phyloP scores from a whole-genome alignment of 2,797 vertebrate genomes.

The Ataeniobius toweri region DNA sequence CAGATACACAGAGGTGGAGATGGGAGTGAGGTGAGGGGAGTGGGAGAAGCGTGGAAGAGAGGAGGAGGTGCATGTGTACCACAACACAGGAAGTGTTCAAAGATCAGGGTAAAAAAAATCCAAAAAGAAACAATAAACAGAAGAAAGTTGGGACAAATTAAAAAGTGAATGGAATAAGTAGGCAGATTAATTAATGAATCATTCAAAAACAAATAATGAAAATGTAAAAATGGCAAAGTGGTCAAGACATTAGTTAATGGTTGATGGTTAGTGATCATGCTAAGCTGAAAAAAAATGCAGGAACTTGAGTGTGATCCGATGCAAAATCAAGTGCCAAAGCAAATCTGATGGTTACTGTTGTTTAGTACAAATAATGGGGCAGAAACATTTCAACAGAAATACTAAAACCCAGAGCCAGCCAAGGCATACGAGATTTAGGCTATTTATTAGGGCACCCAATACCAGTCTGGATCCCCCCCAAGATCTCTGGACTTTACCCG shows the following conservation, averaged over 20 bases:
- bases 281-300: slow-evolving; percentile 22
- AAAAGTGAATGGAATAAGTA: slow-evolving; percentile 73
- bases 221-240: slow-evolving; percentile 38
- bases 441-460: neutral
- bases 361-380: neutral
- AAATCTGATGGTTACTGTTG: slow-evolving; percentile 7
- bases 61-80: slow-evolving; percentile 73
- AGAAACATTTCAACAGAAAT: neutral
- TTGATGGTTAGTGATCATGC: slow-evolving; percentile 60
- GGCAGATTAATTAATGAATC: slow-evolving; percentile 56
- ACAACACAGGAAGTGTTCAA: slow-evolving; percentile 79
- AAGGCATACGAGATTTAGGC: neutral
- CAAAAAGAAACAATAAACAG: slow-evolving; percentile 67
- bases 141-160: slow-evolving; percentile 77
- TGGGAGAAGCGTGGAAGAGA: slow-evolving; percentile 72
- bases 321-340: slow-evolving; percentile 37
- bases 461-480: neutral
- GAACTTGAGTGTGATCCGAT: neutral
- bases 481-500: too few relatives aligned
- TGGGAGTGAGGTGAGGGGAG: slow-evolving; percentile 77
- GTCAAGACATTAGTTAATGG: slow-evolving; percentile 51
- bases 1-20: slow-evolving; percentile 75
- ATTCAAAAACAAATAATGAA: slow-evolving; percentile 59
- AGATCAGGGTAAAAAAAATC: slow-evolving; percentile 37
- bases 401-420: neutral